Conservation (phyloP, 2,888 invertebrate genomes). For the Drosophila niveifrons region DNA sequence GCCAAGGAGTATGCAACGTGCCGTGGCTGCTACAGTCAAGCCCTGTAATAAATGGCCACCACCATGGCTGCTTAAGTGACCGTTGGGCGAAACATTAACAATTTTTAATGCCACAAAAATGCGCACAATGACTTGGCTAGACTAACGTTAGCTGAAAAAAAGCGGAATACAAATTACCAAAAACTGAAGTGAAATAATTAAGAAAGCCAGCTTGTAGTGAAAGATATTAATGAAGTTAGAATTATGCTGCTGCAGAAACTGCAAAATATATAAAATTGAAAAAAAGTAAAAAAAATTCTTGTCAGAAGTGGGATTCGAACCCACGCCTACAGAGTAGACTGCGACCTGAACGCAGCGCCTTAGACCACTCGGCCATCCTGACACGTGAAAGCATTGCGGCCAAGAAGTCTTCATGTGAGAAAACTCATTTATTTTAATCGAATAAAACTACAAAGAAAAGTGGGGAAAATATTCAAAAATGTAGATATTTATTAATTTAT, state of each 20-base stretch:
- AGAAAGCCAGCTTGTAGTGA: neutral
- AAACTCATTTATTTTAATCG: neutral
- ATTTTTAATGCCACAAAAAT: slow-evolving; percentile 51
- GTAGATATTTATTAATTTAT: slow-evolving; percentile 68
- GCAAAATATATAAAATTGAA: neutral
- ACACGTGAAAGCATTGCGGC: slow-evolving; percentile 8
- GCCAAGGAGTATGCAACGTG: slow-evolving; percentile 47
- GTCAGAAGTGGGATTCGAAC: slow-evolving; percentile 74
- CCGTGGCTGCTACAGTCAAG: slow-evolving; percentile 30
- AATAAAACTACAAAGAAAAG: neutral
- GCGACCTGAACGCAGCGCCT: slow-evolving; percentile 76
- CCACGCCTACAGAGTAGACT: slow-evolving; percentile 76
- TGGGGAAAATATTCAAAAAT: slow-evolving; percentile 47
- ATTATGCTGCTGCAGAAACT: no score
- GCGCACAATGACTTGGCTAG: slow-evolving; percentile 28
- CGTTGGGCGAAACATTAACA: slow-evolving; percentile 51
- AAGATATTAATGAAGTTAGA: no score
- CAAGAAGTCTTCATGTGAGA: neutral
- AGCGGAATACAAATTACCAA: no score
- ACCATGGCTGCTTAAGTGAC: slow-evolving; percentile 33
- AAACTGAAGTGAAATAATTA: neutral
- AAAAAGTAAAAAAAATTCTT: slow-evolving; percentile 30
- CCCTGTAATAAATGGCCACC: slow-evolving; percentile 41
- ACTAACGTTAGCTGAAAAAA: neutral
- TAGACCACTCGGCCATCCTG: slow-evolving; percentile 74